These are phyloP conservation scores for Lytechinus variegatus DNA, from an alignment of 35 echinoderm and acorn worm species.

Conservation along the genomic window DNA sequence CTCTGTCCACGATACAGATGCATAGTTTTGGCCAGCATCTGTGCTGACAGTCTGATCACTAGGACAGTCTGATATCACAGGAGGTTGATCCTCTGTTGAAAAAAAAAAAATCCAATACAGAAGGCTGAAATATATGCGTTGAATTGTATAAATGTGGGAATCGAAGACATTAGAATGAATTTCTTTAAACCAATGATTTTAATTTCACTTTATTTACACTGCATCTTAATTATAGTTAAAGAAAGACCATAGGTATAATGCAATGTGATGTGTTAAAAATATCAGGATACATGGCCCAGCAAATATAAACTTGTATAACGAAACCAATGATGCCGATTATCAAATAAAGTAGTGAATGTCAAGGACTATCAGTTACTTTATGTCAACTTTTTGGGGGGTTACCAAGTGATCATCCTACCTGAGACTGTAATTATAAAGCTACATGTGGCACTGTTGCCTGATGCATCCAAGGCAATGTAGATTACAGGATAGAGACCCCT, in stretches of 20 bases:
- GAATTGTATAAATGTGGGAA: not conserved
- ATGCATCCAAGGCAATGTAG: constrained; percentile 61
- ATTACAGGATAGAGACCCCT: constrained; percentile 22
- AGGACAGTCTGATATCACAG: not conserved
- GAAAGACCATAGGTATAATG: not conserved
- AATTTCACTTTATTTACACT: not conserved
- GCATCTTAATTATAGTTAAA: too few species aligned
- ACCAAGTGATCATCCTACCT: constrained; percentile 30
- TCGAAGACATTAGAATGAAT: not conserved
- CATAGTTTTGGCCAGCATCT: constrained; percentile 15
- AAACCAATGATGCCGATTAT: not conserved
- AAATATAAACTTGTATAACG: not conserved
- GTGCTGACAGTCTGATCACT: constrained; percentile 26
- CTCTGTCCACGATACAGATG: constrained; percentile 17
- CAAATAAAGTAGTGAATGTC: not conserved
- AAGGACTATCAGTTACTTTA: not conserved
- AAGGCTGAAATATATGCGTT: not conserved
- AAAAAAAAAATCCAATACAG: not conserved
- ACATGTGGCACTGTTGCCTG: constrained; percentile 48
- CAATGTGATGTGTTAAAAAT: not conserved
- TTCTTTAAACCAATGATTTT: not conserved
- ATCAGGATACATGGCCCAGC: not conserved
- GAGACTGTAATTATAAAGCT: constrained; percentile 43
- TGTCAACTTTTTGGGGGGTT: not conserved
- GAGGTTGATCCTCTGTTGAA: constrained; percentile 40